phyloP scores from a whole-genome alignment of 2,888 invertebrate genomes.

The Notodonta ziczac region DNA sequence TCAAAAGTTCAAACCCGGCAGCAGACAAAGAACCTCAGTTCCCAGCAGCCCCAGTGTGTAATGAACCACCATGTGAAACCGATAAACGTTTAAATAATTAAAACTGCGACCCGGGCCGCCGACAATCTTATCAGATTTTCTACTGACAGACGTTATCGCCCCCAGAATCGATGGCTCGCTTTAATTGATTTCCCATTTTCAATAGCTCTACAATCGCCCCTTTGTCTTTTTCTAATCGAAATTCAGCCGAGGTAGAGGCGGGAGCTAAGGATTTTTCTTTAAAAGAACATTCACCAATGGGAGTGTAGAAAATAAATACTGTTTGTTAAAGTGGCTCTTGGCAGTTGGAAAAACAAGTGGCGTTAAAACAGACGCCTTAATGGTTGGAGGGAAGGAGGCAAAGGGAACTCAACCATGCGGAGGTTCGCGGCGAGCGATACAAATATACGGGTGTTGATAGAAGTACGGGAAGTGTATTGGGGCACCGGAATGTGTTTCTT shows the following conservation, averaged over 20 bases:
- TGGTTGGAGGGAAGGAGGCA: constrained; percentile 31
- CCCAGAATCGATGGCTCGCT: constrained; percentile 73
- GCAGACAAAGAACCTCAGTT: neutral
- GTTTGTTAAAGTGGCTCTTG: constrained; percentile 56
- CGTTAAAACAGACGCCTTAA: constrained; percentile 46
- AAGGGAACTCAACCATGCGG: neutral
- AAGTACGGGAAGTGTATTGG: constrained; percentile 13
- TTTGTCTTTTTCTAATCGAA: constrained; percentile 79
- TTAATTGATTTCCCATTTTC: constrained; percentile 79
- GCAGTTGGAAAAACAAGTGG: constrained; percentile 51
- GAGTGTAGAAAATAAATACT: constrained; percentile 61
- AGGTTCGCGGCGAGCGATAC: constrained; percentile 26
- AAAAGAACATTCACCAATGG: constrained; percentile 56
- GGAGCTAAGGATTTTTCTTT: constrained; percentile 62
- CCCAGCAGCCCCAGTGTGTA: constrained; percentile 1
- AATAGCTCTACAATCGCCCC: constrained; percentile 65
- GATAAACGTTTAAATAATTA: constrained; percentile 62
- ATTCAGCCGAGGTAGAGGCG: constrained; percentile 62
- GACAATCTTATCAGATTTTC: constrained; percentile 61
- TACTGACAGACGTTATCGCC: constrained; percentile 70
- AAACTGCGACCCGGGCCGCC: constrained; percentile 43
- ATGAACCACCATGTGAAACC: constrained; percentile 29
- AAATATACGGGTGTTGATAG: constrained; percentile 35
- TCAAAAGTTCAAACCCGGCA: neutral
- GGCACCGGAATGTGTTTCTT: constrained; percentile 15